Percentiles rank a stretch among this genome's conserved stretches.
phyloP scores from a whole-genome alignment of 2,888 invertebrate genomes.

The Epinotia ramella region DNA sequence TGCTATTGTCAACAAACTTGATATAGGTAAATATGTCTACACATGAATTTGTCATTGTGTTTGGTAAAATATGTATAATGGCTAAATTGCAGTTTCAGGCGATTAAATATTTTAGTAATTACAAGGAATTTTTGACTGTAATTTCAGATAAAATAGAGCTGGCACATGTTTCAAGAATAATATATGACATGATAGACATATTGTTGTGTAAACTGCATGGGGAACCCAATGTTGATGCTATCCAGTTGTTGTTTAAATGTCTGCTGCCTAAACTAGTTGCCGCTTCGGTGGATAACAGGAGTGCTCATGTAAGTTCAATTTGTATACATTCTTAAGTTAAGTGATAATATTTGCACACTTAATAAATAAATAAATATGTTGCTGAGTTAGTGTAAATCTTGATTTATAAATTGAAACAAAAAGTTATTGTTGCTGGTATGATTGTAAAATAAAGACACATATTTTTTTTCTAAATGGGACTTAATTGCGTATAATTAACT shows the following conservation, averaged over 20 bases:
- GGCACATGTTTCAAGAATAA: conserved; percentile 62
- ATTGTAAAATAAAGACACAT: too few species aligned
- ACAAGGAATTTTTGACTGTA: too few species aligned
- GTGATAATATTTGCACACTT: neutral
- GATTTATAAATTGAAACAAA: too few species aligned
- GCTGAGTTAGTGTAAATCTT: too few species aligned
- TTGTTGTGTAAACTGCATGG: conserved; percentile 61
- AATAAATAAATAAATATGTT: too few species aligned
- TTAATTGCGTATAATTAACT: too few species aligned
- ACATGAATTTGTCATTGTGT: neutral
- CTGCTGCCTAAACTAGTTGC: conserved; percentile 73
- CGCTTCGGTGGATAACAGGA: conserved; percentile 65
- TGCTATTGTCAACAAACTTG: conserved; percentile 69
- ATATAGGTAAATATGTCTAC: conserved; percentile 69
- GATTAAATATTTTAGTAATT: too few species aligned
- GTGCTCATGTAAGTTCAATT: conserved; percentile 69
- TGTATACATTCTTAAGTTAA: neutral
- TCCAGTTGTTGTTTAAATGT: conserved; percentile 72
- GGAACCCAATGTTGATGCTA: conserved; percentile 62
- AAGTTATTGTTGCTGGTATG: too few species aligned
- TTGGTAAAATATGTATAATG: too few species aligned
- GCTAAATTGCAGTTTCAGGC: too few species aligned
- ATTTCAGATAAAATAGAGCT: conserved; percentile 73
- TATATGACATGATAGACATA: conserved; percentile 73
- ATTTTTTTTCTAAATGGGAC: too few species aligned